Conservation (phyloP, 2,113 vertebrate genomes). For the Xenus cinereus region DNA sequence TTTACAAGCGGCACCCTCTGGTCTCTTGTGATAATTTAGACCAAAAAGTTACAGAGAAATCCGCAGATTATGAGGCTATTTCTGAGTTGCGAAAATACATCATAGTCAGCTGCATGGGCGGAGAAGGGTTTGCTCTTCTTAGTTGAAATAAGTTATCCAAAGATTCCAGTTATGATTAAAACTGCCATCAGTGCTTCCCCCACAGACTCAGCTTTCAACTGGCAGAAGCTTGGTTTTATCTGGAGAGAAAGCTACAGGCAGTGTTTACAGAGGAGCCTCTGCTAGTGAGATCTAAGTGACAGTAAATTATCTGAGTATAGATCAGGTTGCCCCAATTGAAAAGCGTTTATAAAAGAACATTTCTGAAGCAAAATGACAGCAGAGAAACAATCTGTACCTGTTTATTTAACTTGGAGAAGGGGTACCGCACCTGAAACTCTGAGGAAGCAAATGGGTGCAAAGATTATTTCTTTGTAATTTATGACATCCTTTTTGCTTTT, state of each 20-base stretch:
- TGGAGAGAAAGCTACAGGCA: neutral
- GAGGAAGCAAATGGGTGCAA: neutral
- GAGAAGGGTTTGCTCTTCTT: slow-evolving; percentile 71
- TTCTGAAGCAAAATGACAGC: neutral
- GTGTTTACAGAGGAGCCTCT: neutral
- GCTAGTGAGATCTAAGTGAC: neutral
- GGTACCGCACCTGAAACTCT: neutral
- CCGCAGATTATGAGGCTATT: slow-evolving; percentile 68
- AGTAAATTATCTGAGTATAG: neutral
- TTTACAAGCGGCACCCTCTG: neutral
- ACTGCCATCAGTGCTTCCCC: slow-evolving; percentile 68
- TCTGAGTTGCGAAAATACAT: slow-evolving; percentile 79
- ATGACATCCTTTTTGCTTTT: neutral
- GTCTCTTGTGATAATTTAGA: neutral
- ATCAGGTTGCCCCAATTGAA: neutral
- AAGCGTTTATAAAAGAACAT: neutral
- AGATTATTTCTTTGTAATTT: neutral
- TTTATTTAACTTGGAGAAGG: neutral
- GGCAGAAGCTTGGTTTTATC: slow-evolving; percentile 47
- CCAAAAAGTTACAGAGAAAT: neutral
- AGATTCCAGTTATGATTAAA: slow-evolving; percentile 72
- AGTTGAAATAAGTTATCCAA: slow-evolving; percentile 76
- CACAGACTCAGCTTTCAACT: slow-evolving; percentile 73
- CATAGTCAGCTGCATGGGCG: slow-evolving; percentile 75
- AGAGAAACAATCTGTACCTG: neutral